A percentile compares a stretch with the other conserved stretches of the same genome.
These are phyloP conservation scores for Yponomeuta plumbellus DNA, from an alignment of 2,888 invertebrate species.

Conservation along the genomic window DNA sequence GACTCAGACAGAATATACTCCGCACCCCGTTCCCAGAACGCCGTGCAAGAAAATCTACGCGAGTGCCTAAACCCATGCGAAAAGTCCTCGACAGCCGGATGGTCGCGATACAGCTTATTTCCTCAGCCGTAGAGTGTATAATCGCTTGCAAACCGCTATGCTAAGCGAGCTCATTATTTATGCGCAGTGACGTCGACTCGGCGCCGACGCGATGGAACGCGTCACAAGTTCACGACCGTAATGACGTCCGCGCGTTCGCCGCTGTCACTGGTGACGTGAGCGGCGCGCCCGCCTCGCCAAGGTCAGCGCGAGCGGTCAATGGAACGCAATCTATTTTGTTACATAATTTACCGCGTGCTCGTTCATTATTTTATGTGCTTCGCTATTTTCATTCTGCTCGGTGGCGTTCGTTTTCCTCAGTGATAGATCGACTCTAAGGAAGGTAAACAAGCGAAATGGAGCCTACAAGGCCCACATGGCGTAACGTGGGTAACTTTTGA, in stretches of 20 bases:
- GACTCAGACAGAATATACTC: neutral
- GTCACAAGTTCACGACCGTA: neutral
- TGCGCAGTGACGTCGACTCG: slow-evolving; percentile 4
- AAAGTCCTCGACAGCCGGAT: neutral
- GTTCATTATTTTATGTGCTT: slow-evolving; percentile 22
- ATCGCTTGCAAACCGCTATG: neutral
- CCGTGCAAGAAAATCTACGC: neutral
- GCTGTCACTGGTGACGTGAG: slow-evolving; percentile 4
- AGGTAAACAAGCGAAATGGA: too few species aligned
- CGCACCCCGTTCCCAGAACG: neutral
- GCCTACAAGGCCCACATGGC: too few species aligned
- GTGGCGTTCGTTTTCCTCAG: neutral
- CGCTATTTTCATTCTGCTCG: neutral
- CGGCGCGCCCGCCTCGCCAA: slow-evolving; percentile 29
- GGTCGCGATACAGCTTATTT: neutral
- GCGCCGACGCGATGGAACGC: neutral
- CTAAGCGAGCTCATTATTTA: neutral
- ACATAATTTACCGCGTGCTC: slow-evolving; percentile 33
- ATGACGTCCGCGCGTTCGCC: slow-evolving; percentile 2
- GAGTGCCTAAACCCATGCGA: neutral
- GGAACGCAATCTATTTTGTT: slow-evolving; percentile 39
- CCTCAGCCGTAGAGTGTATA: neutral
- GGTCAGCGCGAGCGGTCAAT: slow-evolving; percentile 40
- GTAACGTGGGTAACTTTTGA: too few species aligned
- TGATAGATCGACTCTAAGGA: neutral